Evolutionary conservation across 2,797 vertebrate species (phyloP), one percentile per base, ranked within the genome.

Genomic region (Microcaecilia unicolor): DNA sequence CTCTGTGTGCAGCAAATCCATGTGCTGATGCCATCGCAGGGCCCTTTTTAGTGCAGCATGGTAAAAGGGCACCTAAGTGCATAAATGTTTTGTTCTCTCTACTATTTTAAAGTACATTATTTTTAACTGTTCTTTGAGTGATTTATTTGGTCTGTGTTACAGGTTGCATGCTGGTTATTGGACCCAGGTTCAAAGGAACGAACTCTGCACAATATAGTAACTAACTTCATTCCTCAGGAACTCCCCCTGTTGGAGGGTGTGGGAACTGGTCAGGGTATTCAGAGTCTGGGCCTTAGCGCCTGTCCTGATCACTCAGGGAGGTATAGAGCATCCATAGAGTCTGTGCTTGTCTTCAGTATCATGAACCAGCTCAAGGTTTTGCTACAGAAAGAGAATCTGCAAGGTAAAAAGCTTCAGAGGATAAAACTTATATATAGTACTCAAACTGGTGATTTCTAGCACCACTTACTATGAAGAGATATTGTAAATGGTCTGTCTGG

Each of bases 121-220:
- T n/a, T n/a, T n/a, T n/a, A n/a, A n/a, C n/a, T n/a, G n/a, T n/a
- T n/a, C n/a, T n/a, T n/a, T n/a, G n/a, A n/a, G n/a, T n/a, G n/a
- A n/a, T n/a, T n/a, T n/a, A n/a, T n/a, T n/a, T n/a, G n/a, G n/a
- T n/a, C n/a, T n/a, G n/a, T 16, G 11, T 26, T 44, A 28, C 33
- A 99, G 96, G 88, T 98, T 39, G 96, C 92, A 0, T 93, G 89
- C 63, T 99, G 96, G 96, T 72, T 99, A 61, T 20, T 96, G 37
- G 90, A 99, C 58, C 86, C 89, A 7, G 70, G 82, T 46, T 89
- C 85, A 27, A 86, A 90, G 48, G 94, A 94, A 41, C 76, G 86
- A 7, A 97, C 90, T 3, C 79, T 99, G 23, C 81, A 91, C 60
- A 94, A 80, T 64, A 90, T 98, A 86, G 90, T 94, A 52, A 81